These are phyloP conservation scores for Syngnathus floridae DNA, from an alignment of 2,113 vertebrate species.

Conservation along the genomic window DNA sequence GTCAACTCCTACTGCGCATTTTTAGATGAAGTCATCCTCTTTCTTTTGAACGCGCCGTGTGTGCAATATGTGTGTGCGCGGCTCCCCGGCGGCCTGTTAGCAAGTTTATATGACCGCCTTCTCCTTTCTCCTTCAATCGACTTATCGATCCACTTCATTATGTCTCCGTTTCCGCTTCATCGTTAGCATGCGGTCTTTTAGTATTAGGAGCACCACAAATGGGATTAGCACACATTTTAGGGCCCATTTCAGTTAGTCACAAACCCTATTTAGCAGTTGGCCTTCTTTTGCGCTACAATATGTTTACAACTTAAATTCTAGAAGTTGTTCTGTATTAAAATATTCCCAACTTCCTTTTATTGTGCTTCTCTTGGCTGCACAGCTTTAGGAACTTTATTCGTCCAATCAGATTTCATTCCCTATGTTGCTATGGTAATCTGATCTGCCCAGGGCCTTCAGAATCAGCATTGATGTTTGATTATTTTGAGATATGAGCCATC, in stretches of 20 bases:
- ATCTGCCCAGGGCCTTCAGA: neutral
- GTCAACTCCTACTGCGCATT: slow-evolving; percentile 10
- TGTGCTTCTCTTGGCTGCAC: neutral
- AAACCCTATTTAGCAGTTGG: neutral
- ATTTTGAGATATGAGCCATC: no score
- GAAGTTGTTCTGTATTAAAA: neutral
- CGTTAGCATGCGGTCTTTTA: slow-evolving; percentile 24
- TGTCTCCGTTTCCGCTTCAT: slow-evolving; percentile 47
- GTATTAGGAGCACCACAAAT: slow-evolving; percentile 39
- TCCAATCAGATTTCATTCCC: neutral
- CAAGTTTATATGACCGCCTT: slow-evolving; percentile 34
- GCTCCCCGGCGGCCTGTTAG: slow-evolving; percentile 30
- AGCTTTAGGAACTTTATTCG: neutral
- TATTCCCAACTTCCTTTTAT: neutral
- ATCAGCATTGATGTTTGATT: no score
- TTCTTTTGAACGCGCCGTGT: neutral
- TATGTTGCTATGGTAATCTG: neutral
- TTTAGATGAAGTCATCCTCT: neutral
- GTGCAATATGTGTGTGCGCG: neutral
- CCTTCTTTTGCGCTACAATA: neutral
- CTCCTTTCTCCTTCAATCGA: slow-evolving; percentile 47
- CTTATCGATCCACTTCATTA: slow-evolving; percentile 61
- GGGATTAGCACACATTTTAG: slow-evolving; percentile 39
- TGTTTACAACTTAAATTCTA: neutral
- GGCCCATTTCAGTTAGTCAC: neutral